A percentile compares a stretch with the other conserved stretches of the same genome.
Evolutionary conservation across 2,797 vertebrate species (phyloP).

Genomic region (Phrynocephalus forsythii): DNA sequence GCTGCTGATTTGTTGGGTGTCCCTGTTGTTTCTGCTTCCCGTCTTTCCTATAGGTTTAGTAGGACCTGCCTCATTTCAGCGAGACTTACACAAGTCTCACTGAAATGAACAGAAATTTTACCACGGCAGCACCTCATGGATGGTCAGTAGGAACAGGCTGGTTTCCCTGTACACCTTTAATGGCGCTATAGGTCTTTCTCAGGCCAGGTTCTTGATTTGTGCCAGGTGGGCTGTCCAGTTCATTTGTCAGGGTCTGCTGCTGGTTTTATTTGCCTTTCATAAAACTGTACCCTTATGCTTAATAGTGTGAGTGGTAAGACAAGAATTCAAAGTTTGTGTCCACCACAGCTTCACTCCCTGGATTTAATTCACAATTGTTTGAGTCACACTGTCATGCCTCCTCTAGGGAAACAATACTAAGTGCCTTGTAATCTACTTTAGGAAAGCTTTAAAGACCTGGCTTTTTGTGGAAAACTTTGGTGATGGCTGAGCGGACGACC

Average conservation of each 20-base stretch:
- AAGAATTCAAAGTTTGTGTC: no score
- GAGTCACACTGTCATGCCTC: not conserved
- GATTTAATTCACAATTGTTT: not conserved
- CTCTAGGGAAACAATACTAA: no score
- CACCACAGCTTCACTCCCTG: not conserved
- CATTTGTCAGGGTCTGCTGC: not conserved
- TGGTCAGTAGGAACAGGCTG: not conserved
- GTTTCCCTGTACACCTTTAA: slow-evolving; percentile 52
- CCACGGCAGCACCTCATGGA: not conserved
- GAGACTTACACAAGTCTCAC: no score
- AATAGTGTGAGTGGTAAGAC: not conserved
- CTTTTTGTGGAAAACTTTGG: no score
- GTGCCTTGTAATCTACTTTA: no score
- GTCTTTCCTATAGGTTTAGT: not conserved
- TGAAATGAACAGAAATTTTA: no score
- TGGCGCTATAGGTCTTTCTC: slow-evolving; percentile 32
- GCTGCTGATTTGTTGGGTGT: not conserved
- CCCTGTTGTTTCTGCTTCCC: not conserved
- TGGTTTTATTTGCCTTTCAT: not conserved
- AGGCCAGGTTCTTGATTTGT: not conserved
- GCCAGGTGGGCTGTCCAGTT: not conserved
- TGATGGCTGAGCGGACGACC: no score
- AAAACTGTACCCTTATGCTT: rapidly evolving
- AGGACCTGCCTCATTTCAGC: not conserved
- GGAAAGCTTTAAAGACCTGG: no score